Conservation (phyloP, 23 tunicate species). For the Halocynthia roretzi region DNA sequence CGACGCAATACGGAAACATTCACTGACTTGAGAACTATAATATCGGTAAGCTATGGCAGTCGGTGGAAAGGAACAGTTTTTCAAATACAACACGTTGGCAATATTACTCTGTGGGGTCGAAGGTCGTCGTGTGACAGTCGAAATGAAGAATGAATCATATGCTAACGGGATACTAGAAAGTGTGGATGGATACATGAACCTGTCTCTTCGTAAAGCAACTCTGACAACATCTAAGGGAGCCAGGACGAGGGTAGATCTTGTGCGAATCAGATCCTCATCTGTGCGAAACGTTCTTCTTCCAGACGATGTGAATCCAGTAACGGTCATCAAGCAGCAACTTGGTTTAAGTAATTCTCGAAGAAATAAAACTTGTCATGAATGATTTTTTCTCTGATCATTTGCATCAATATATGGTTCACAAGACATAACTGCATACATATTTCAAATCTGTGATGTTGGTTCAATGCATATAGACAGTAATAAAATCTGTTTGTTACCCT, state of each 20-base stretch:
- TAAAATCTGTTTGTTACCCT: no score
- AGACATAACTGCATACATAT: no score
- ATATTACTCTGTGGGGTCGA: conserved; percentile 16
- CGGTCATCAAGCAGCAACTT: conserved; percentile 11
- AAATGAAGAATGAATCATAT: conserved; percentile 20
- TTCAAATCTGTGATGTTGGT: no score
- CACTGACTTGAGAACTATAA: conserved; percentile 2
- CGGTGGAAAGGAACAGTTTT: not conserved
- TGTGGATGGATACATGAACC: conserved; percentile 20
- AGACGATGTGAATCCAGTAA: conserved; percentile 19
- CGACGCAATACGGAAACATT: conserved; percentile 23
- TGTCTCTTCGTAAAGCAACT: not conserved
- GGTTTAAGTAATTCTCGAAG: no score
- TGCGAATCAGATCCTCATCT: not conserved
- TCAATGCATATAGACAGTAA: no score
- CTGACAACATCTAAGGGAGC: conserved; percentile 1
- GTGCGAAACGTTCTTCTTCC: conserved; percentile 19
- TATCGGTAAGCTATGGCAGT: not conserved
- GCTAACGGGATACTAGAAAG: conserved; percentile 13
- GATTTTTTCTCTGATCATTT: no score
- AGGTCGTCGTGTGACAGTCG: not conserved
- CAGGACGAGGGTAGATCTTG: not conserved
- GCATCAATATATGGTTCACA: no score
- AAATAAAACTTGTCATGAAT: no score
- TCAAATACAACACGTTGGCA: conserved; percentile 10